Base-by-base conservation (phyloP, 2,113 vertebrate species). In the Nesoenas mayeri region DNA sequence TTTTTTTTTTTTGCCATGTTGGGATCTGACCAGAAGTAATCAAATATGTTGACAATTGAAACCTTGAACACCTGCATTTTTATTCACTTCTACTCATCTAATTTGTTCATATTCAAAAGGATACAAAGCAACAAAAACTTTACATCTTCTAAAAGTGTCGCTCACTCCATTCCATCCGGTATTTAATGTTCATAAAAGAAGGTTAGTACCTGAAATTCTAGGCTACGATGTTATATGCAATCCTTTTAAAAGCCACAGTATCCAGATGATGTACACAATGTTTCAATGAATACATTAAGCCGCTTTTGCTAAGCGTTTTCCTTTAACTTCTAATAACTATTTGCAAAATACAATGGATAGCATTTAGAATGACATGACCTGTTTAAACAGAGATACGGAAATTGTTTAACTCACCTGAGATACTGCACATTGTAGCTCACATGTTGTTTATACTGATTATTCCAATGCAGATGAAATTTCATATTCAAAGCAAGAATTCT, bases 401-500 rank as follows among this genome's bases (percentile, higher is more conserved):
- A 24, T 10, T 28, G 26, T 14, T 81, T 82, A 25, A 97, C 98
- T 98, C 84, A 98, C 98, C 1, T 0, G 32, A 98, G 75, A 88
- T 94, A 96, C 82, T 98, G 97, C 8, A 96, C 98, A 11, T n/a
- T 86, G 77, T 97, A 98, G 87, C 4, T 97, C 32, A 91, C 24
- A 7, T 56, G 73, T 26, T 65, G 44, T 26, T 79, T 16, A 19
- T 31, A 56, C 0, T 7, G 12, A 22, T 70, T 61, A 5, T 65
- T 7, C 98, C 98, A 98, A 1, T 62, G 88, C 19, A 98, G 95
- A 18, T 94, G 11, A 75, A 83, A 98, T 29, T 58, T 15, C 79
- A 92, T 73, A 47, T 95, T 88, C 79, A 87, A 4, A 26, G 82
- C 92, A 64, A 13, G 3, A 12, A 98, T 2, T 0, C 40, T 50